Percentiles rank a stretch among this genome's conserved stretches.
Evolutionary conservation across 2,797 vertebrate species (phyloP).

Genomic region (Sebastes oblongus): DNA sequence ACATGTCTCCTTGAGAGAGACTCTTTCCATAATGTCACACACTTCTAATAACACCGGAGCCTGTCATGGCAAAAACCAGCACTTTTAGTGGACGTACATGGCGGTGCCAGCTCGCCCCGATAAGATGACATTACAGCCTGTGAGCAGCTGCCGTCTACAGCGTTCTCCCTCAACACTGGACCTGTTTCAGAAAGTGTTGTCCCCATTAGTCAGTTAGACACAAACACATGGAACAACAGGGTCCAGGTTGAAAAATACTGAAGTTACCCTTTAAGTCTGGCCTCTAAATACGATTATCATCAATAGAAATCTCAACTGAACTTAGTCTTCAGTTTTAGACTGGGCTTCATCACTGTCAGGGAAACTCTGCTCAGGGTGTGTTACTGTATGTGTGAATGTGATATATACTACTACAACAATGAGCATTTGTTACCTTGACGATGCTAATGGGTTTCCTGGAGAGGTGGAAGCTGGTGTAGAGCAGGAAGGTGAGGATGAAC

Average conservation of each 20-base stretch:
- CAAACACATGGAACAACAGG: rapidly evolving
- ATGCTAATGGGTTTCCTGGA: constrained; percentile 97
- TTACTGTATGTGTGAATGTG: background rate
- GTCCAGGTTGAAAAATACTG: too few relatives aligned
- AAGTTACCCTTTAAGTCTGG: rapidly evolving
- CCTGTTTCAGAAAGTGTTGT: too few relatives aligned
- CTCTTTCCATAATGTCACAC: too few relatives aligned
- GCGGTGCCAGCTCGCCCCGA: too few relatives aligned
- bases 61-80: rapidly evolving
- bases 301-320: background rate
- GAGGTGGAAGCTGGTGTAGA: constrained; percentile 93
- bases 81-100: too few relatives aligned
- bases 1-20: too few relatives aligned
- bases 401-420: background rate
- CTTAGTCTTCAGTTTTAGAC: background rate
- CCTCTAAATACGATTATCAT: background rate
- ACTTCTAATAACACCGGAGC: too few relatives aligned
- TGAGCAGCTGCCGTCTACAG: too few relatives aligned
- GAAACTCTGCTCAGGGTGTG: background rate
- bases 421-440: constrained; percentile 85
- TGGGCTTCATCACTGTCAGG: background rate
- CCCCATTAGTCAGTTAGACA: too few relatives aligned
- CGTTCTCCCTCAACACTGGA: too few relatives aligned
- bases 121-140: too few relatives aligned
- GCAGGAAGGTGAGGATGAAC: constrained; percentile 90